A percentile compares a stretch with the other conserved stretches of the same genome.
Evolutionary conservation across 2,797 vertebrate species (phyloP).

Genomic region (Clarias platycephalus): DNA sequence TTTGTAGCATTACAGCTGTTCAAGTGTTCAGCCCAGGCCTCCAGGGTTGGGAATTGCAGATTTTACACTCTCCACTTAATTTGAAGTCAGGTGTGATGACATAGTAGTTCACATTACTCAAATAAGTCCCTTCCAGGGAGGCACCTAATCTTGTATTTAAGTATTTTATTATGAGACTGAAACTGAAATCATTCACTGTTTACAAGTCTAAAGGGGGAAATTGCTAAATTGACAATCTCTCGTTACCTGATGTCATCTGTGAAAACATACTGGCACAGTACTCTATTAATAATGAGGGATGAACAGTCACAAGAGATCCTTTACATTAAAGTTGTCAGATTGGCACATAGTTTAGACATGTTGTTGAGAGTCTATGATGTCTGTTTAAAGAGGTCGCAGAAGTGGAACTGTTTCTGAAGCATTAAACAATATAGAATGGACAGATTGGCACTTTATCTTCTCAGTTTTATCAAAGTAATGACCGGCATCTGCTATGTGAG

Average conservation of each 20-base stretch:
- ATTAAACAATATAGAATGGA: neutral
- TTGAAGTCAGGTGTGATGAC: conserved; percentile 19
- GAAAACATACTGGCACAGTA: neutral
- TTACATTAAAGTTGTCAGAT: neutral
- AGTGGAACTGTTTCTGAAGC: neutral
- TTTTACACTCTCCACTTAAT: conserved; percentile 21
- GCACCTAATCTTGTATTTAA: neutral
- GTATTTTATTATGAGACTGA: conserved; percentile 1
- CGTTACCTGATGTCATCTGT: neutral
- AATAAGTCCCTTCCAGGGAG: conserved; percentile 5
- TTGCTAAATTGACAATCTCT: neutral
- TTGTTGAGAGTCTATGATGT: neutral
- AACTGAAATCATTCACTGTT: neutral
- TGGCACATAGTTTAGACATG: neutral
- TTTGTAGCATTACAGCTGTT: conserved; percentile 6
- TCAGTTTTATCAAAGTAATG: neutral
- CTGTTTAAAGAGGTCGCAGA: neutral
- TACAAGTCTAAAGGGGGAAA: neutral
- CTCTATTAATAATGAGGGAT: neutral
- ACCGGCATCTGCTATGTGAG: neutral
- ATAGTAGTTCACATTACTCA: conserved; percentile 14
- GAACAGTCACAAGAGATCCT: neutral
- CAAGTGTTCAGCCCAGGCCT: conserved; percentile 22
- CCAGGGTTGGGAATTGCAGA: conserved; percentile 13
- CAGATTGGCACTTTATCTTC: neutral